phyloP scores from a whole-genome alignment of 2,797 vertebrate species.

The Clarias platycephalus region DNA sequence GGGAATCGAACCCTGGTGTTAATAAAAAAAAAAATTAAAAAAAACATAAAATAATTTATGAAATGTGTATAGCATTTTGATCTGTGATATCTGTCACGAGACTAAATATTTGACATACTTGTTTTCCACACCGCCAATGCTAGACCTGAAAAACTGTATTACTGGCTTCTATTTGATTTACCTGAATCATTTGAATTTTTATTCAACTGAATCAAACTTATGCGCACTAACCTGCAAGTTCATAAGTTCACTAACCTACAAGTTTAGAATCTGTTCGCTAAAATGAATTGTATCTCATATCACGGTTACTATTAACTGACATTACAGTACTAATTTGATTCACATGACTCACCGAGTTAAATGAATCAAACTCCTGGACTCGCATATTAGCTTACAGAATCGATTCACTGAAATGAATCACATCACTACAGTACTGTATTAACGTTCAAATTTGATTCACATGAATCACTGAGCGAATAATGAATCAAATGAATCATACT shows the following conservation, averaged over 20 bases:
- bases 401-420: background rate
- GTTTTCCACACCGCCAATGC: background rate
- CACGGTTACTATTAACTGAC: too few species aligned
- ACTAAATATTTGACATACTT: background rate
- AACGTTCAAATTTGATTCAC: background rate
- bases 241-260: too few species aligned
- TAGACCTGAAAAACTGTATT: background rate
- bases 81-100: background rate
- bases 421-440: background rate
- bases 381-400: background rate
- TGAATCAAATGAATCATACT: slow-evolving; percentile 12
- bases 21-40: too few species aligned
- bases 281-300: too few species aligned
- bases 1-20: too few species aligned
- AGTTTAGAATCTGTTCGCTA: too few species aligned
- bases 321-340: background rate
- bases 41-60: background rate
- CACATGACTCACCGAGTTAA: background rate
- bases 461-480: background rate
- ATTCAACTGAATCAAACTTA: background rate
- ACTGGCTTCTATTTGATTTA: too few species aligned
- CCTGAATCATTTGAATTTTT: background rate
- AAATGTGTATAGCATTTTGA: background rate
- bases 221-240: background rate
- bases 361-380: background rate